Conservation (phyloP, 2,888 invertebrate genomes). For the Chironomus riparius region DNA sequence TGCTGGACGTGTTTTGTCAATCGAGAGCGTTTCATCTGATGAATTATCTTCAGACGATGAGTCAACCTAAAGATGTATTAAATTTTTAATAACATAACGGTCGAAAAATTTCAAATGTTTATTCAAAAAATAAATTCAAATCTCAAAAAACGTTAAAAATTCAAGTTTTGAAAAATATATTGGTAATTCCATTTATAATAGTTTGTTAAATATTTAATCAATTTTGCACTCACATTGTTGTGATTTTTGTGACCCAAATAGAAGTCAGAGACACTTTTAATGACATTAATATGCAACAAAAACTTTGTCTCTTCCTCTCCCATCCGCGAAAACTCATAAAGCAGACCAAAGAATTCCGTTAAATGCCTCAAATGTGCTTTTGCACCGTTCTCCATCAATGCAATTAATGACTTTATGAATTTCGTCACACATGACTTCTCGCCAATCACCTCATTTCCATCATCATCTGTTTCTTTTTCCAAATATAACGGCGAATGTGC, state of each 20-base stretch:
- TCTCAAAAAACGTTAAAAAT: neutral
- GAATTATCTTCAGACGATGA: conserved; percentile 44
- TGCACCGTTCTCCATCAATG: conserved; percentile 79
- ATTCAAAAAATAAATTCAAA: neutral
- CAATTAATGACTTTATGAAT: conserved; percentile 80
- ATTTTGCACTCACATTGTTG: conserved; percentile 50
- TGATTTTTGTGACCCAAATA: conserved; percentile 75
- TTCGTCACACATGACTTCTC: conserved; percentile 83
- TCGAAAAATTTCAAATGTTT: neutral
- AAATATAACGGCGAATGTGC: conserved; percentile 54
- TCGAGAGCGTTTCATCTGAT: conserved; percentile 46
- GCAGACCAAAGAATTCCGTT: conserved; percentile 84
- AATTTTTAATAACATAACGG: neutral
- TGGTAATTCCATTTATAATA: too few relatives aligned
- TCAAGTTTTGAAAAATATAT: too few relatives aligned
- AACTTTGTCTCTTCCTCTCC: conserved; percentile 89
- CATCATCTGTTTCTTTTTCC: conserved; percentile 41
- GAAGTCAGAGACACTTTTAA: conserved; percentile 83
- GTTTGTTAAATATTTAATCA: too few relatives aligned
- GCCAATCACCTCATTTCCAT: conserved; percentile 46
- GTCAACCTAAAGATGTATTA: conserved; percentile 36
- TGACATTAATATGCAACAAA: conserved; percentile 75
- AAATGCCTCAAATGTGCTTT: conserved; percentile 78
- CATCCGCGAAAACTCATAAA: conserved; percentile 92
- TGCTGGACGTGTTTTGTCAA: conserved; percentile 73